These are phyloP conservation scores for Xylota segnis DNA, from an alignment of 2,888 invertebrate genomes.

Conservation along the genomic window DNA sequence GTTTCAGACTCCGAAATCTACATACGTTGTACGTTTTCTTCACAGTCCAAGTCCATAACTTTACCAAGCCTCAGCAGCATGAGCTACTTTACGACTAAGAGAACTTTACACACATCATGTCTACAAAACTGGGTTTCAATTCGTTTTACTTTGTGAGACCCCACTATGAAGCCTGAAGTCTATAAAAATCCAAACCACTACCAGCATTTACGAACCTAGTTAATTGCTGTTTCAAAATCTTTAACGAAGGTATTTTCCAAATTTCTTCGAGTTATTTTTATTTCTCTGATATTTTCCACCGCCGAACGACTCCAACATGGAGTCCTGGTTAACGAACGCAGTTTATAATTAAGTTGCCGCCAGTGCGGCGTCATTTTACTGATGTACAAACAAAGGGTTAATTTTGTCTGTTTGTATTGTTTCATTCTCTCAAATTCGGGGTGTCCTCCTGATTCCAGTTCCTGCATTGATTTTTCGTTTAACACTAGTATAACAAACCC, in stretches of 20 bases:
- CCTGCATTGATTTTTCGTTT: background rate
- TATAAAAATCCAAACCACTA: background rate
- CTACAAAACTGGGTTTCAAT: too few relatives aligned
- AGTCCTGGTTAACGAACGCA: background rate
- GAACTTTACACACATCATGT: too few relatives aligned
- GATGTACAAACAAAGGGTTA: constrained; percentile 11
- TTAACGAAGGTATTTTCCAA: background rate
- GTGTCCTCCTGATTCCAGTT: constrained; percentile 3
- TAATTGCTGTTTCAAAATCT: background rate
- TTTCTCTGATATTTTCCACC: background rate
- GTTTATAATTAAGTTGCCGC: constrained; percentile 12
- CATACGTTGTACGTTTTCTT: too few relatives aligned
- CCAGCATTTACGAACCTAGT: background rate
- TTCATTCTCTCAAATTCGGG: background rate
- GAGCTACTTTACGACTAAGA: too few relatives aligned
- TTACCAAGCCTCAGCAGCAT: too few relatives aligned
- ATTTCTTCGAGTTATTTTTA: too few relatives aligned
- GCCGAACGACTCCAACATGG: background rate
- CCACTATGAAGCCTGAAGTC: background rate
- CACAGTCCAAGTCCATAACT: too few relatives aligned
- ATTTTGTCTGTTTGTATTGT: constrained; percentile 4
- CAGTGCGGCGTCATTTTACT: background rate
- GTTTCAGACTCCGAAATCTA: too few relatives aligned
- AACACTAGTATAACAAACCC: background rate
- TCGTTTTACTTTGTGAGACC: too few relatives aligned